These are phyloP conservation scores for Mnemiopsis leidyi DNA, from an alignment of 37 sponge, comb jelly and placozoan genomes.

Conservation along the genomic window DNA sequence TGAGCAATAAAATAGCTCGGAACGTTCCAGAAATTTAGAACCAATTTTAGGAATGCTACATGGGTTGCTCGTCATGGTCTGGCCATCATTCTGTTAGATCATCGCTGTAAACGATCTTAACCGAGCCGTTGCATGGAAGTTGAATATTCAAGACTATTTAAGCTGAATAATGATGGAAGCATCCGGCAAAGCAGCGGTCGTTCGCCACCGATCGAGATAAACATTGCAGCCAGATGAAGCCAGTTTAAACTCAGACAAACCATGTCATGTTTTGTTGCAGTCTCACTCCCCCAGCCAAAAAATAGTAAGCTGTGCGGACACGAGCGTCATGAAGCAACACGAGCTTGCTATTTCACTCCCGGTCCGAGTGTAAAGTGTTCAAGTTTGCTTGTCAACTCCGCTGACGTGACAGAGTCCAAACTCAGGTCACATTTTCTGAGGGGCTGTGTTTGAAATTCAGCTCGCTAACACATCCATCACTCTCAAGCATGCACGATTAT, in stretches of 20 bases:
- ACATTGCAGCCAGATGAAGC: too few species aligned
- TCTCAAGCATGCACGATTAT: background rate
- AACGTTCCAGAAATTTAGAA: background rate
- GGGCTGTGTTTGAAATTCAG: background rate
- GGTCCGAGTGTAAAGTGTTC: background rate
- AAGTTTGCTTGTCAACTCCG: background rate
- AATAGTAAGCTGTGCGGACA: too few species aligned
- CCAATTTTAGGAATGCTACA: background rate
- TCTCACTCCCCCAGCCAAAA: too few species aligned
- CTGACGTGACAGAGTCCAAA: background rate
- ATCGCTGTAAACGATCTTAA: background rate
- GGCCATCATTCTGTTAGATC: background rate
- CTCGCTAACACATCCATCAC: background rate
- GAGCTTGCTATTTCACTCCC: background rate
- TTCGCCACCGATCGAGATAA: too few species aligned
- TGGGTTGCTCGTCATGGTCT: background rate
- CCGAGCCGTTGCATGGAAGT: too few species aligned
- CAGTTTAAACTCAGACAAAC: too few species aligned
- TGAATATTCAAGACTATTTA: too few species aligned
- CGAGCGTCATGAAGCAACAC: background rate
- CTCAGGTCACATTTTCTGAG: background rate
- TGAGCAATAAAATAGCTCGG: background rate
- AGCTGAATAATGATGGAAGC: too few species aligned
- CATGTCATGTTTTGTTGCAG: too few species aligned
- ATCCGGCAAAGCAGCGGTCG: too few species aligned